Percentiles rank a stretch among this genome's conserved stretches.
Conservation (phyloP, 2,113 vertebrate species). For the Eptesicus fuscus region DNA sequence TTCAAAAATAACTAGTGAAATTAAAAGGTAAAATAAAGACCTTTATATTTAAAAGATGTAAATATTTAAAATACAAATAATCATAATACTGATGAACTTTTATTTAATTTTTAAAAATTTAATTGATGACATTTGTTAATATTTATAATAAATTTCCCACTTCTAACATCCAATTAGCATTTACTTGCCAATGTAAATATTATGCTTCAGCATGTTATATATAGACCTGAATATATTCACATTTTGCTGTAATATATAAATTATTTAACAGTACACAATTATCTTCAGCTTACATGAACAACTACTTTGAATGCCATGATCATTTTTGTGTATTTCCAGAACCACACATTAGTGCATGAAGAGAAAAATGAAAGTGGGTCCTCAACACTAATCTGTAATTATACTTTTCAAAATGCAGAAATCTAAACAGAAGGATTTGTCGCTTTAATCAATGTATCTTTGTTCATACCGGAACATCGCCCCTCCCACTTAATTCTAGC, state of each 20-base stretch:
- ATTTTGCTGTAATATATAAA: neutral
- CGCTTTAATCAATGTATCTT: neutral
- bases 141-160: neutral
- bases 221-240: neutral
- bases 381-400: neutral
- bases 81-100: neutral
- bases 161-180: neutral
- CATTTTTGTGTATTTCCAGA: neutral
- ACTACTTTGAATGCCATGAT: neutral
- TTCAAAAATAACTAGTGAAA: neutral
- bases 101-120: neutral
- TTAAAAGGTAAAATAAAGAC: neutral
- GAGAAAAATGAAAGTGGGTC: neutral
- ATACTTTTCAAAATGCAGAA: neutral
- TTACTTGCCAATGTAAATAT: neutral
- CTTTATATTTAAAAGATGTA: neutral
- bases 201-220: neutral
- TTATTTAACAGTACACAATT: neutral
- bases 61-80: neutral
- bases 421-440: neutral
- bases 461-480: neutral
- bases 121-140: neutral
- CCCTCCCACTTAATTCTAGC: rapidly evolving
- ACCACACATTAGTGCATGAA: neutral
- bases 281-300: neutral